Evolutionary conservation across 2,797 vertebrate species (phyloP), one percentile per base, ranked within the genome.

Genomic region (Tympanoctomys barrerae): DNA sequence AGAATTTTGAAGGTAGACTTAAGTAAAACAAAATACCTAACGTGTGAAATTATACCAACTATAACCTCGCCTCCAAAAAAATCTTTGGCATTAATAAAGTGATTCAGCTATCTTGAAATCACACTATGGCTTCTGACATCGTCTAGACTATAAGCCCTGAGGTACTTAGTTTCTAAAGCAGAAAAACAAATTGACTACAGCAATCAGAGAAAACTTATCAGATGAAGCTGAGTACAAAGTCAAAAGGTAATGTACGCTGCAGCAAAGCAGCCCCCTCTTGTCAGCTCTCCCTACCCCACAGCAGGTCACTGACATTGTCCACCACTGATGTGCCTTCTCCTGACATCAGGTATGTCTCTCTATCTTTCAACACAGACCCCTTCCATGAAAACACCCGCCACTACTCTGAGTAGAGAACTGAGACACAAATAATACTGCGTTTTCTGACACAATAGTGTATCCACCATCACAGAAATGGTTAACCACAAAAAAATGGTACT

Each of bases 401-500:
- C 12, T 24, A 24, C 77, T 31, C 75, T n/a, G 62, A 54, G 8
- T 26, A 77, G 73, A 77, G 73, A 36, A 78, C 0, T 28, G 33
- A 82, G 33, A 81, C 13, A 78, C 46, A 96, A 86, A 57, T 2
- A 36, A 52, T 22, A 83, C 12, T 90, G 33, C 10, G 61, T 75
- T 92, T 96, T 85, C 87, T 39, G 16, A 95, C 24, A 93, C 33
- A 96, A 91, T 52, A 49, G 0, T 83, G 11, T 77, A 75, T 33
- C 62, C 28, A 12, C 49, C 21, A 21, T 36, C 52, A 79, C 24
- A 33, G 31, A 81, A 85, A 79, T n/a, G 26, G 4, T 88, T 90
- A 62, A 82, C 39, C 28, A 86, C 80, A 84, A 85, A 85, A 78
- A 79, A 42, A 93, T 0, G 7, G 68, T 14, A 93, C 98, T 97